Conservation (phyloP, 1,140 invertebrate species). For the Nylanderia fulva region DNA sequence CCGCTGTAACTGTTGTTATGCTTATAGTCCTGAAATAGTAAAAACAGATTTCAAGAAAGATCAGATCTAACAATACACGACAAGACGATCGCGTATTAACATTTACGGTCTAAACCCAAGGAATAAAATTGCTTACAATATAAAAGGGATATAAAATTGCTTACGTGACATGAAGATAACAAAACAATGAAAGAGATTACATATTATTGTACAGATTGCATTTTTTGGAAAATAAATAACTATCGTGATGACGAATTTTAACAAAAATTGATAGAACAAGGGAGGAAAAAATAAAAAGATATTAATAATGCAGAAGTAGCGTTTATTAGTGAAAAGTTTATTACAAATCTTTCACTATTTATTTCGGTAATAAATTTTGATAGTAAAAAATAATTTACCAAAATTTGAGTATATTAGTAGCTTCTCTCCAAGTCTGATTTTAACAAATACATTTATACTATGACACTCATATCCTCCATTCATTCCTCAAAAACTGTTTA, state of each 20-base stretch:
- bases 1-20: slow-evolving; percentile 74
- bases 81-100: neutral
- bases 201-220: neutral
- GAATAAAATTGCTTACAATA: neutral
- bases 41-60: slow-evolving; percentile 45
- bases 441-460: slow-evolving; percentile 15
- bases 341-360: slow-evolving; percentile 68
- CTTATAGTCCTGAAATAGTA: slow-evolving; percentile 78
- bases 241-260: neutral
- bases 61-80: slow-evolving; percentile 9
- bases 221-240: neutral
- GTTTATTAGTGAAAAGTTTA: slow-evolving; percentile 77
- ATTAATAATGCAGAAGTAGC: slow-evolving; percentile 64
- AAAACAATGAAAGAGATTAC: neutral
- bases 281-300: slow-evolving; percentile 73
- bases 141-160: too few species aligned
- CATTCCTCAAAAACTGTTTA: slow-evolving; percentile 11
- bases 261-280: slow-evolving; percentile 37
- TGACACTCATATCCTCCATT: slow-evolving; percentile 31
- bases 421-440: neutral
- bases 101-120: neutral
- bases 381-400: slow-evolving; percentile 35
- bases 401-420: slow-evolving; percentile 12
- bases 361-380: slow-evolving; percentile 36
- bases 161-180: neutral